Base-by-base conservation (phyloP, 2,797 vertebrate genomes). In the Hapalemur alaotrensis region DNA sequence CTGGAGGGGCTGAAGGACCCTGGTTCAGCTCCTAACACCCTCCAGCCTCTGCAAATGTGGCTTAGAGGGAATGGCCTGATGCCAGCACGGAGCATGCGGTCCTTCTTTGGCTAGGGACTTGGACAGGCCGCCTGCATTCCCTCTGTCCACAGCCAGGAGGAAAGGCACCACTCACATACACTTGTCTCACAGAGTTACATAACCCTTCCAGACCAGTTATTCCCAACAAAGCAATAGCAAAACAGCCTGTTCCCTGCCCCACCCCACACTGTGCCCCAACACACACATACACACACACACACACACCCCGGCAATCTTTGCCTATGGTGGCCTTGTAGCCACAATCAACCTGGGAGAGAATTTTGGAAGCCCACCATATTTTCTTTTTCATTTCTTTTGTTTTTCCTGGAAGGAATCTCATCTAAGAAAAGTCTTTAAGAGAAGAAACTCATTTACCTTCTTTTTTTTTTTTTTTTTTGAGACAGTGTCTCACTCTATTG, bases 131-230 rank as follows among this genome's bases (percentile, higher is more conserved):
- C 52, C 65, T 46, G 18, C 32, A 1, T 28, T 18, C 63, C 59
- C 61, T 88, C 91, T 88, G 67, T 85, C 88, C 76, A 69, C 23
- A 89, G 73, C 13, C 2, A 9, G 43, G 38, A 86, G 69, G 79
- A 88, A n/a, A 93, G 95, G 78, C 72, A 86, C 78, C 28, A 5
- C 28, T 78, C 59, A 46, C 78, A 14, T 7, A 13, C 75, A 1
- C 6, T 5, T 0, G 46, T 46, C 70, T 81, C 35, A 35, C 76
- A 63, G 80, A 69, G 65, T 96, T 95, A 97, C 30, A 63, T 97
- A 97, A 97, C 79, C 76, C 80, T 95, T 63, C 86, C 41, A 13
- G 84, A 80, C 83, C 28, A 46, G 67, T 22, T 69, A 46, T 35
- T 94, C 75, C 63, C 69, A 69, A 93, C 75, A 90, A 92, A 92